phyloP scores from a whole-genome alignment of 2,113 vertebrate genomes.

The Otis tarda region DNA sequence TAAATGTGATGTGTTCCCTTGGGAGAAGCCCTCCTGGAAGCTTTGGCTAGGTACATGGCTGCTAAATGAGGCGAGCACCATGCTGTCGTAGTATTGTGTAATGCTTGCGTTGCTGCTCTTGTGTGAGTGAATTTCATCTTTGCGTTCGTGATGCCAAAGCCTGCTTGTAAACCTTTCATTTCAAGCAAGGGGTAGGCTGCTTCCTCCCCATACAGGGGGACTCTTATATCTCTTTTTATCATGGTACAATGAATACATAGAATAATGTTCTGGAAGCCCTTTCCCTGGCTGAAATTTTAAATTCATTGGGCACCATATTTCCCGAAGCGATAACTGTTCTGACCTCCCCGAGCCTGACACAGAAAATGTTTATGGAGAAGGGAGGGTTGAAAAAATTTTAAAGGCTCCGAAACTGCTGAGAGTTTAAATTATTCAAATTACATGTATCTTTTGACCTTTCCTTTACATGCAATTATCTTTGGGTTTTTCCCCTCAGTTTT shows the following conservation, averaged over 20 bases:
- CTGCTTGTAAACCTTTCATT: neutral
- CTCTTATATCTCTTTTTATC: neutral
- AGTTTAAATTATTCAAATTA: neutral
- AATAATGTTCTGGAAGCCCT: neutral
- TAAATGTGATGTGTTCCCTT: neutral
- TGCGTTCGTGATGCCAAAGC: neutral
- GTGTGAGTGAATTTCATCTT: neutral
- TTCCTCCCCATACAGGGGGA: neutral
- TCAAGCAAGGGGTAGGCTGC: neutral
- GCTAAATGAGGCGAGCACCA: neutral
- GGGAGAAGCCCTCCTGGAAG: neutral
- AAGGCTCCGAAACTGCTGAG: slow-evolving; percentile 29
- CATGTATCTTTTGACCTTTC: neutral
- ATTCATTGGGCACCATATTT: neutral
- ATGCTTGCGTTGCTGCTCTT: neutral
- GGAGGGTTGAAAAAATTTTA: neutral
- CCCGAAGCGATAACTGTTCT: neutral
- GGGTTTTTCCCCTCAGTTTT: neutral
- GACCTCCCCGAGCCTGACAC: neutral
- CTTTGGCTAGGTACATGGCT: neutral
- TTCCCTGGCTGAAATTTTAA: neutral
- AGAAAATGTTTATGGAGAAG: neutral
- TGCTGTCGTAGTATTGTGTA: neutral
- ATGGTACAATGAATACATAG: neutral
- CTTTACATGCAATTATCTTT: neutral